Evolutionary conservation across 1,140 invertebrate genomes (phyloP).

Genomic region (Hylyphantes graminicola): DNA sequence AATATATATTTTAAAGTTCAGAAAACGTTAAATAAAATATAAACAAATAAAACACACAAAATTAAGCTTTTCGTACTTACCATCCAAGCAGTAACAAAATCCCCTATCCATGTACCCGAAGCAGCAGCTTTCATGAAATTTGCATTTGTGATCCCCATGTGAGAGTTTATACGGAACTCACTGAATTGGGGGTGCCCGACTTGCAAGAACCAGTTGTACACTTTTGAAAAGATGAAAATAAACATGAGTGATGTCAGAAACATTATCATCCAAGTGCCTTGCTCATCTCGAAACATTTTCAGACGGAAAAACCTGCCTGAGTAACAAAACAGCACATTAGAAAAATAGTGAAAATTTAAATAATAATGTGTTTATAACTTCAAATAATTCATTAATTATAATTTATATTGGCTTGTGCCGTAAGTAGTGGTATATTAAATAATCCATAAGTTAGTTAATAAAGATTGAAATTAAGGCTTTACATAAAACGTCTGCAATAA

Average conservation of each 20-base stretch:
- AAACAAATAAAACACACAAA: too few relatives aligned
- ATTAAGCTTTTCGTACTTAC: conserved; percentile 61
- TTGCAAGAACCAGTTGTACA: conserved; percentile 71
- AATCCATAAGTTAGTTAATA: too few relatives aligned
- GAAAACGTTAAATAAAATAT: too few relatives aligned
- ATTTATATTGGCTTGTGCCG: too few relatives aligned
- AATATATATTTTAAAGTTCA: too few relatives aligned
- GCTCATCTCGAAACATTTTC: conserved; percentile 73
- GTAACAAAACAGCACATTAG: conserved; percentile 57
- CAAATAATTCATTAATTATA: too few relatives aligned
- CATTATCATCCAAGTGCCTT: conserved; percentile 74
- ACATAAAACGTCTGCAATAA: too few relatives aligned
- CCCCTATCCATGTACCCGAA: conserved; percentile 73
- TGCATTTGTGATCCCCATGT: conserved; percentile 67
- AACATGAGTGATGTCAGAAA: conserved; percentile 70
- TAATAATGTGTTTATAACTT: too few relatives aligned
- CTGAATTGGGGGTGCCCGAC: conserved; percentile 67
- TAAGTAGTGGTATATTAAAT: too few relatives aligned
- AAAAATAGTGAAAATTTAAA: too few relatives aligned
- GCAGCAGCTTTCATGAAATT: conserved; percentile 73
- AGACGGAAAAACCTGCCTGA: conserved; percentile 70
- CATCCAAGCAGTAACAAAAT: conserved; percentile 73
- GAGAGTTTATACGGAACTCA: conserved; percentile 67
- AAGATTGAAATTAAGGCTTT: too few relatives aligned
- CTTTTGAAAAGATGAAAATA: conserved; percentile 71